These are phyloP conservation scores for Rousettus leschenaultii DNA, from an alignment of 2,113 vertebrate species.

Conservation along the genomic window DNA sequence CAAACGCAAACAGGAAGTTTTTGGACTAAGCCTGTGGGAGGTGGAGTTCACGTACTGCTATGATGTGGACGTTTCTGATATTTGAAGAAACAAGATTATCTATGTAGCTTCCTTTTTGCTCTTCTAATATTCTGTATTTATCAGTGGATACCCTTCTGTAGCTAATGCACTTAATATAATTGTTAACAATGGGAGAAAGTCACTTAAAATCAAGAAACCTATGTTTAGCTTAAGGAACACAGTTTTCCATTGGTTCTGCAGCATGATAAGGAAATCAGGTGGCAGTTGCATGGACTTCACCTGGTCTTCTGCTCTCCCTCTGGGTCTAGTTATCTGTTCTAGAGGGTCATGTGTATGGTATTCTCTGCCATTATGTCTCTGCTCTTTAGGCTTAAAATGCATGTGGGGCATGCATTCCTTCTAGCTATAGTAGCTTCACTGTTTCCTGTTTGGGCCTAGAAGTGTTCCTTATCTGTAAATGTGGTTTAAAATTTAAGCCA, in stretches of 20 bases:
- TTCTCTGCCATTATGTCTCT: background rate
- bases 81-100: background rate
- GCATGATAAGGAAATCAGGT: background rate
- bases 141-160: constrained; percentile 66
- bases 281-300: background rate
- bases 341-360: background rate
- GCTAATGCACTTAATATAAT: constrained; percentile 63
- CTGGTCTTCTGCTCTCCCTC: background rate
- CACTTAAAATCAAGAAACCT: constrained; percentile 40
- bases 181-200: constrained; percentile 55
- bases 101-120: constrained; percentile 19
- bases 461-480: constrained; percentile 77
- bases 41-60: constrained; percentile 51
- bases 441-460: constrained; percentile 50
- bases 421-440: constrained; percentile 38
- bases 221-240: background rate
- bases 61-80: background rate
- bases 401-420: constrained; percentile 49
- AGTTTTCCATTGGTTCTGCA: background rate
- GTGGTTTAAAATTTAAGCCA: constrained; percentile 74
- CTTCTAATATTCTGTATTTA: constrained; percentile 60
- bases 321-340: too few relatives aligned
- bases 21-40: constrained; percentile 86
- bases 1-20: constrained; percentile 95
- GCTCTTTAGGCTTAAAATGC: background rate